Conservation (phyloP, 2,113 vertebrate species). For the Dendrocopos noguchii region DNA sequence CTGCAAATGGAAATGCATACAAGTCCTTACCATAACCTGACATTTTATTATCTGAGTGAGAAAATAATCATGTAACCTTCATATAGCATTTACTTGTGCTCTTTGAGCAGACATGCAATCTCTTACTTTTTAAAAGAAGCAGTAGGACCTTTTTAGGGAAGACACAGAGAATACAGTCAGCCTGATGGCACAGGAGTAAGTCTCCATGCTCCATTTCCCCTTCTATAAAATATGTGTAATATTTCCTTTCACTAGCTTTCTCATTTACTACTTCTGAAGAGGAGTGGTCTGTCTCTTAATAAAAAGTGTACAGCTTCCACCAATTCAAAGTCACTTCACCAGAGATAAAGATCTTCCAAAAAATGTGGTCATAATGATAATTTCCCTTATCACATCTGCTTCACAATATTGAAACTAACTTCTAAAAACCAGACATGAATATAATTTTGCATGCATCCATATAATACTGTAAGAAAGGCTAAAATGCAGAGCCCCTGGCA, state of each 20-base stretch:
- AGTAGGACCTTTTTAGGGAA: background rate
- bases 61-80: constrained; percentile 40
- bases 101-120: background rate
- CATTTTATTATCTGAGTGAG: background rate
- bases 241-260: background rate
- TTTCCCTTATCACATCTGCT: background rate
- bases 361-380: background rate
- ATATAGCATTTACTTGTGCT: background rate
- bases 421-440: background rate
- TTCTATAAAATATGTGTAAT: background rate
- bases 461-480: background rate
- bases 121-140: background rate
- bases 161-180: background rate
- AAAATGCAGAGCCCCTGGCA: background rate
- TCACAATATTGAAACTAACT: background rate
- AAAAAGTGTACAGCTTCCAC: fast-evolving
- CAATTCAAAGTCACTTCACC: background rate
- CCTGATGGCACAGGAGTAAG: fast-evolving
- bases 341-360: background rate
- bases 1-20: constrained; percentile 44
- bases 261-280: background rate
- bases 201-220: background rate
- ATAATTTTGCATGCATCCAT: background rate
- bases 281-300: background rate
- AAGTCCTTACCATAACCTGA: background rate